Percentiles rank a stretch among this genome's conserved stretches.
These are phyloP conservation scores for Harmothoe impar DNA, from an alignment of 2,888 invertebrate genomes.

Conservation along the genomic window DNA sequence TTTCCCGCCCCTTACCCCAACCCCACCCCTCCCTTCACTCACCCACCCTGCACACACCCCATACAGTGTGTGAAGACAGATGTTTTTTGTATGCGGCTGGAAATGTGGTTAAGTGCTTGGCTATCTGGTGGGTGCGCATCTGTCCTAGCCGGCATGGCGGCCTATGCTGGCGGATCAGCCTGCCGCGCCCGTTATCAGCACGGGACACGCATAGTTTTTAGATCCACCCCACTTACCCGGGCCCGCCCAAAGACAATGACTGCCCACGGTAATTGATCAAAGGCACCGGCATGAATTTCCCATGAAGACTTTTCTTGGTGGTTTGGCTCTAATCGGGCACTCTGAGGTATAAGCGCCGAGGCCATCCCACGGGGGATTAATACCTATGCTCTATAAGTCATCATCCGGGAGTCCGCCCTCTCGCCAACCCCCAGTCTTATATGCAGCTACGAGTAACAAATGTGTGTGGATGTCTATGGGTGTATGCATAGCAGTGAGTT, in stretches of 20 bases:
- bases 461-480: too few relatives aligned
- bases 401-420: too few relatives aligned
- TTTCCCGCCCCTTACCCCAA: not conserved
- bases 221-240: not conserved
- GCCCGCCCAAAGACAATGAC: slow-evolving; percentile 22
- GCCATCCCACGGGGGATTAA: slow-evolving; percentile 26
- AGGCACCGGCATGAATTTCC: slow-evolving; percentile 48
- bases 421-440: too few relatives aligned
- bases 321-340: slow-evolving; percentile 36
- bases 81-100: slow-evolving; percentile 25
- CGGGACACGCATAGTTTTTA: slow-evolving; percentile 31
- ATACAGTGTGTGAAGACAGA: slow-evolving; percentile 28
- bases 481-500: too few relatives aligned
- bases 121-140: slow-evolving; percentile 28
- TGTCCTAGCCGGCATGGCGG: not conserved
- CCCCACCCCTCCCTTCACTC: not conserved
- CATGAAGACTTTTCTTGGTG: slow-evolving; percentile 44
- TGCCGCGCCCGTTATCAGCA: slow-evolving; percentile 20
- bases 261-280: slow-evolving; percentile 46
- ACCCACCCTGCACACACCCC: not conserved
- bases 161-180: not conserved
- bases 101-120: slow-evolving; percentile 19
- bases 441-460: too few relatives aligned
- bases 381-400: slow-evolving; percentile 44
- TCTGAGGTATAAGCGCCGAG: not conserved